Evolutionary conservation across 1,140 invertebrate species (phyloP).

Genomic region (Drosophila sp.): DNA sequence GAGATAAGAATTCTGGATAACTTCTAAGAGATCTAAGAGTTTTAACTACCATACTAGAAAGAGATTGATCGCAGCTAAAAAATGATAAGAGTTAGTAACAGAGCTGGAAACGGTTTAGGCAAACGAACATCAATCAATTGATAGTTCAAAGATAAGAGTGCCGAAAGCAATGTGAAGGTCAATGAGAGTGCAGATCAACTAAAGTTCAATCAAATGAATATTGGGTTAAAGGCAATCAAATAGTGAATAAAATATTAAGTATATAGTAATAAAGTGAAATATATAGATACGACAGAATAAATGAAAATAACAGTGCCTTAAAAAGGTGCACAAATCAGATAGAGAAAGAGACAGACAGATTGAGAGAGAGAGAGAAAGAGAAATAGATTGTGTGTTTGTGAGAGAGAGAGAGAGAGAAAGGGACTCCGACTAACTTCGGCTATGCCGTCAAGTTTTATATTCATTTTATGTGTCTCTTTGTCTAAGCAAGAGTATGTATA

Average conservation of each 20-base stretch:
- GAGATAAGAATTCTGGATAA: slow-evolving; percentile 24
- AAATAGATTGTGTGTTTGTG: slow-evolving; percentile 1
- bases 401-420: slow-evolving; percentile 26
- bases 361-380: not conserved
- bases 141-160: slow-evolving; percentile 37
- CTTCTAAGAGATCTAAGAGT: slow-evolving; percentile 20
- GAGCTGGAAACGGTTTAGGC: slow-evolving; percentile 6
- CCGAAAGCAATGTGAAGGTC: slow-evolving; percentile 30
- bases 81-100: slow-evolving; percentile 36
- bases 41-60: slow-evolving; percentile 24
- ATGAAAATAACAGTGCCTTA: not conserved
- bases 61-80: slow-evolving; percentile 32
- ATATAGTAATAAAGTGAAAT: not conserved
- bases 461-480: no score
- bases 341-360: not conserved
- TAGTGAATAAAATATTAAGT: not conserved
- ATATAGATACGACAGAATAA: not conserved
- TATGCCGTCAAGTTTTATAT: not conserved
- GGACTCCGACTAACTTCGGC: not conserved
- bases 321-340: slow-evolving; percentile 2
- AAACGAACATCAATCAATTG: slow-evolving; percentile 6
- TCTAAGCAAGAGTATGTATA: no score
- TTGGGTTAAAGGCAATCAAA: not conserved
- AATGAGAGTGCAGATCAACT: slow-evolving; percentile 8
- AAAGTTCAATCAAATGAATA: slow-evolving; percentile 4